These are phyloP conservation scores for Drosophila picticornis DNA, from an alignment of 2,888 invertebrate species.

Conservation along the genomic window DNA sequence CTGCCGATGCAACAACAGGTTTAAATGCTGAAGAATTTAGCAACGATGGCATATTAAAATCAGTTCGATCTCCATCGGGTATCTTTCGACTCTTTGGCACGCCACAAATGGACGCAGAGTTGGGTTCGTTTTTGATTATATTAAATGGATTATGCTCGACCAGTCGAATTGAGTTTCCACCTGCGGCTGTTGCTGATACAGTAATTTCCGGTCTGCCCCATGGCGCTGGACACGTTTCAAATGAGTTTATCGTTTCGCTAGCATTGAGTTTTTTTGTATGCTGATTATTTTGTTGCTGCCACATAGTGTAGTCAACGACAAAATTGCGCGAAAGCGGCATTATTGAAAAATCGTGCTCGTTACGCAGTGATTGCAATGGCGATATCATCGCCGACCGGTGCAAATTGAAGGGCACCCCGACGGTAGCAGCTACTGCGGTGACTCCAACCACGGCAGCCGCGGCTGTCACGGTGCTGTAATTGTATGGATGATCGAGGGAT, in stretches of 20 bases:
- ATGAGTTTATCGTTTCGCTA: slow-evolving; percentile 25
- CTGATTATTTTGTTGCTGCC: slow-evolving; percentile 87
- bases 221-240: slow-evolving; percentile 85
- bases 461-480: slow-evolving; percentile 65
- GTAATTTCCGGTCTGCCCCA: slow-evolving; percentile 87
- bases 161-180: slow-evolving; percentile 22
- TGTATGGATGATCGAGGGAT: slow-evolving; percentile 56
- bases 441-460: slow-evolving; percentile 76
- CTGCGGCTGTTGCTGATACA: slow-evolving; percentile 15
- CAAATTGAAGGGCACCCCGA: slow-evolving; percentile 67
- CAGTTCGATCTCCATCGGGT: slow-evolving; percentile 26
- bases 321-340: slow-evolving; percentile 88
- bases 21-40: slow-evolving; percentile 77
- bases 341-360: slow-evolving; percentile 82
- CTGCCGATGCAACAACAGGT: slow-evolving; percentile 71
- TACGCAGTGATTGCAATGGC: slow-evolving; percentile 45
- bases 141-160: slow-evolving; percentile 35
- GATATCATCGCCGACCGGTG: slow-evolving; percentile 59
- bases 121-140: slow-evolving; percentile 50
- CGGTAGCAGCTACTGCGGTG: slow-evolving; percentile 67
- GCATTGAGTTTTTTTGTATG: slow-evolving; percentile 74
- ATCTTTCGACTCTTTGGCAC: slow-evolving; percentile 46
- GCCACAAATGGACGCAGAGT: slow-evolving; percentile 23
- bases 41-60: slow-evolving; percentile 70
- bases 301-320: slow-evolving; percentile 92